Evolutionary conservation across 2,113 vertebrate species (phyloP).

Genomic region (Oceanodroma tethys): DNA sequence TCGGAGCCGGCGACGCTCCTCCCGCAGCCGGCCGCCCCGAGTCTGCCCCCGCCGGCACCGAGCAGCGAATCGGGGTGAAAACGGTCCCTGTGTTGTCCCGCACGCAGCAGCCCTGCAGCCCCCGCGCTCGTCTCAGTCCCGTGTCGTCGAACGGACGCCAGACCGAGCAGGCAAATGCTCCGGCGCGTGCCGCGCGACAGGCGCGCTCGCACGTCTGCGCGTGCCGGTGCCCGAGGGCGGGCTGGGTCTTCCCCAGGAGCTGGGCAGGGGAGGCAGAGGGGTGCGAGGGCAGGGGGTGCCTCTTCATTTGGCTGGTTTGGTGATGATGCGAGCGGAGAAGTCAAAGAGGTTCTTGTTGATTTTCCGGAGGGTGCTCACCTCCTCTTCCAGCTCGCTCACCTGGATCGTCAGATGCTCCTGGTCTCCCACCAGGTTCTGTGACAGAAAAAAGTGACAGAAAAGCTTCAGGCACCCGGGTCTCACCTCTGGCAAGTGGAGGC

Average conservation of each 20-base stretch:
- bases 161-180: neutral
- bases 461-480: neutral
- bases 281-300: neutral
- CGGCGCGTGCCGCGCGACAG: neutral
- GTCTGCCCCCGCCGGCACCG: neutral
- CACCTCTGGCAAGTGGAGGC: neutral
- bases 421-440: conserved; percentile 85
- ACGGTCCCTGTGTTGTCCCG: neutral
- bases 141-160: neutral
- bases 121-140: neutral
- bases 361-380: conserved; percentile 89
- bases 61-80: neutral
- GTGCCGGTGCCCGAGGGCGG: neutral
- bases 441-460: neutral
- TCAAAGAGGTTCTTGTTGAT: conserved; percentile 95
- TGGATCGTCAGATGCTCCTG: conserved; percentile 89
- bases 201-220: neutral
- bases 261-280: neutral
- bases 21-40: neutral
- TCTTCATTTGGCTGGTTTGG: conserved; percentile 77
- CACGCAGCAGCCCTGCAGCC: neutral
- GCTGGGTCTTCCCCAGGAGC: neutral
- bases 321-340: conserved; percentile 89
- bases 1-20: neutral
- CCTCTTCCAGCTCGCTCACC: conserved; percentile 88